Percentiles rank a stretch among this genome's conserved stretches.
Conservation (phyloP, 1,140 invertebrate species). For the Drosophila equinoxialis region DNA sequence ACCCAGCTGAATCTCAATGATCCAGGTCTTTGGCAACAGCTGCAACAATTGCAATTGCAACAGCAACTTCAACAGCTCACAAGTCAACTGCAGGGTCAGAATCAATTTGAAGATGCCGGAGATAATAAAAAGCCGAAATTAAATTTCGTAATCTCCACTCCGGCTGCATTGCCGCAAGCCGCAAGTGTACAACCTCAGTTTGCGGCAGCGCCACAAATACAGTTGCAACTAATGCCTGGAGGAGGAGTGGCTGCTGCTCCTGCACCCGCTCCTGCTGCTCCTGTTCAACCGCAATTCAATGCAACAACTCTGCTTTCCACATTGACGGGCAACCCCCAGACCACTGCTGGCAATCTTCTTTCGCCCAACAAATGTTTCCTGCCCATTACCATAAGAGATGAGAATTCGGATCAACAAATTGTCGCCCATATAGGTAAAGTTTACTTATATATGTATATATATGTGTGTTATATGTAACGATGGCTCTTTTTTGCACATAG, state of each 20-base stretch:
- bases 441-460: too few species aligned
- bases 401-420: conserved; percentile 81
- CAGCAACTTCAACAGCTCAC: conserved; percentile 68
- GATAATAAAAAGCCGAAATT: conserved; percentile 83
- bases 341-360: conserved; percentile 43
- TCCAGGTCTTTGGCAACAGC: conserved; percentile 55
- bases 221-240: conserved; percentile 74
- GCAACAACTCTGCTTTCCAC: conserved; percentile 62
- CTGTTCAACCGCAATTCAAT: conserved; percentile 52
- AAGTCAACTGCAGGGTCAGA: conserved; percentile 54
- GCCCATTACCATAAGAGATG: conserved; percentile 80
- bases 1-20: conserved; percentile 58
- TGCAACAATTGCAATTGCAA: conserved; percentile 60
- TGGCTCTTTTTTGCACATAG: conserved; percentile 40
- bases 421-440: conserved; percentile 56
- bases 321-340: conserved; percentile 37
- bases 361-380: conserved; percentile 81
- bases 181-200: conserved; percentile 15
- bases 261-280: not conserved
- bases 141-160: conserved; percentile 75
- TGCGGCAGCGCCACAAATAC: conserved; percentile 69
- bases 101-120: conserved; percentile 49
- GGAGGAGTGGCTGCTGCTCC: conserved; percentile 24
- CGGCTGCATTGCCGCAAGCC: conserved; percentile 35
- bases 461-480: too few species aligned